Conservation (phyloP, 2,113 vertebrate species). For the Fregetta grallaria region DNA sequence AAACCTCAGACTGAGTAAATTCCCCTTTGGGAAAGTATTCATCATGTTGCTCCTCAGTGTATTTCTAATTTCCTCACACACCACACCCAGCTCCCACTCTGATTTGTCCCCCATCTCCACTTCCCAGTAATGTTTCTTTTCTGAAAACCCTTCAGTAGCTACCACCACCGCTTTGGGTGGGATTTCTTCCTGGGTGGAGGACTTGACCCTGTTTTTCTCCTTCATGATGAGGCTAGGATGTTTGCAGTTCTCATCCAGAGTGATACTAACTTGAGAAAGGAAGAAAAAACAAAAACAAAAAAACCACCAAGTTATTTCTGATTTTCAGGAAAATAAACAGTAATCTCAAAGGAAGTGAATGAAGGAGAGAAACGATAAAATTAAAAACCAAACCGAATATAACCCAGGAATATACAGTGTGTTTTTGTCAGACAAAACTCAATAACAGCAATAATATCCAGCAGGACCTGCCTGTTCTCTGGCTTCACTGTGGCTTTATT, state of each 20-base stretch:
- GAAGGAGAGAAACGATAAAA: neutral
- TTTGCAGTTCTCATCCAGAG: neutral
- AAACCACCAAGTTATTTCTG: neutral
- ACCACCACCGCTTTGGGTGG: fast-evolving
- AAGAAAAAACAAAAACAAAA: no score
- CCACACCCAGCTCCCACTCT: neutral
- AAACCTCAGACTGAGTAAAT: neutral
- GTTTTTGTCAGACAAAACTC: neutral
- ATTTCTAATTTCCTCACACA: neutral
- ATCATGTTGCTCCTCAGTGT: fast-evolving
- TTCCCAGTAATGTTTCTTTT: neutral
- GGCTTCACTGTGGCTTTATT: neutral
- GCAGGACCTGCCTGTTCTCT: neutral
- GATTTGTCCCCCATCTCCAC: neutral
- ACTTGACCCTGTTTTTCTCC: neutral
- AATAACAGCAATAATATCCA: neutral
- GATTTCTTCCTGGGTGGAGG: no score
- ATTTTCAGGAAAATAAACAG: neutral
- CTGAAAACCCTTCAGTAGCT: neutral
- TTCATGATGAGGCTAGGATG: neutral
- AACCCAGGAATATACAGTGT: neutral
- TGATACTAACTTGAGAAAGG: neutral
- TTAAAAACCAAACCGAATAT: neutral
- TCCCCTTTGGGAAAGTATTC: no score
- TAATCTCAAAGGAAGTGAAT: neutral